Percentiles rank a stretch among this genome's conserved stretches.
Conservation (phyloP, 2,797 vertebrate species). For the Picus viridis region DNA sequence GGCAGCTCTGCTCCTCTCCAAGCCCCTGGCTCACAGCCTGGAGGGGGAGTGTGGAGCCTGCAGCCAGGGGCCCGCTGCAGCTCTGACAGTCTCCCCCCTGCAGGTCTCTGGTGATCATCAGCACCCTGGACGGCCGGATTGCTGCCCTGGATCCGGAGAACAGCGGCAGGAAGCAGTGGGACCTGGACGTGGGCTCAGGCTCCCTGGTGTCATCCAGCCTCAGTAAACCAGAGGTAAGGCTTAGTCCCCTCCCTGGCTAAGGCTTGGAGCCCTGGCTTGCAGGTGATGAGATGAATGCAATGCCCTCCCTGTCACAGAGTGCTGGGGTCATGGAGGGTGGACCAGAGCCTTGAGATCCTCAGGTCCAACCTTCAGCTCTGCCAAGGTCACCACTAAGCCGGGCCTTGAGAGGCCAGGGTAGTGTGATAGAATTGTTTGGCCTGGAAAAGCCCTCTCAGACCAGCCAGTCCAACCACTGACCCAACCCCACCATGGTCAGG, state of each 20-base stretch:
- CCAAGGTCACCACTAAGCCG: no score
- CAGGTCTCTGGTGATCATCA: conserved; percentile 95
- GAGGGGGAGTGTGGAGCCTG: background rate
- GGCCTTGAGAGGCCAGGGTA: no score
- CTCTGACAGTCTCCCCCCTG: conserved; percentile 14
- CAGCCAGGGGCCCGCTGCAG: background rate
- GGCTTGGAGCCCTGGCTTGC: background rate
- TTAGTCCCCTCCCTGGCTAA: background rate
- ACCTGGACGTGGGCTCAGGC: conserved; percentile 93
- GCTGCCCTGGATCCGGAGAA: conserved; percentile 95
- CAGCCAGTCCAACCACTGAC: no score
- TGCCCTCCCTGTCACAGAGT: background rate
- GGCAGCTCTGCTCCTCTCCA: background rate
- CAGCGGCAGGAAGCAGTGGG: conserved; percentile 94
- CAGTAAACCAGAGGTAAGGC: conserved; percentile 94
- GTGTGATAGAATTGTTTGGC: no score
- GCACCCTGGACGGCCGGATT: conserved; percentile 95
- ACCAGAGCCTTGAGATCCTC: no score
- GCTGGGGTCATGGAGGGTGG: no score
- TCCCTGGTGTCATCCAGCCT: conserved; percentile 96
- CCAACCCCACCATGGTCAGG: no score
- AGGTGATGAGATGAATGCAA: background rate
- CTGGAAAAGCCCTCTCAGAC: no score
- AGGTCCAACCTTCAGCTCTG: no score
- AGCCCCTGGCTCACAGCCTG: background rate